phyloP scores from a whole-genome alignment of 2,888 invertebrate genomes.

The Lepidonotus clava region DNA sequence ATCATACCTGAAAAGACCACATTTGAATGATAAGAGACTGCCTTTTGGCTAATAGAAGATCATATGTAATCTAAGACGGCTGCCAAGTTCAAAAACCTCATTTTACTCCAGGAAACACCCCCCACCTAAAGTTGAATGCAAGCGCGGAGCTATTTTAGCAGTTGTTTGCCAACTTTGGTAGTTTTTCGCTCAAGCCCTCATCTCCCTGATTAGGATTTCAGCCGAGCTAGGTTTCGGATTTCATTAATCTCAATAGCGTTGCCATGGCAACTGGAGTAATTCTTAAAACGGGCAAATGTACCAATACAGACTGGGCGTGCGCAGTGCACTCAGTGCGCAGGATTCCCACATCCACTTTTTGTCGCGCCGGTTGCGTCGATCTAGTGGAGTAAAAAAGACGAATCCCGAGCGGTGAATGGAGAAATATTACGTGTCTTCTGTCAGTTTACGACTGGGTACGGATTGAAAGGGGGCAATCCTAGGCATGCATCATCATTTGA shows the following conservation, averaged over 20 bases:
- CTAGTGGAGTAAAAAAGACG: neutral
- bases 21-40: too few species aligned
- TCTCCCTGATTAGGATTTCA: slow-evolving; percentile 19
- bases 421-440: too few species aligned
- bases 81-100: too few species aligned
- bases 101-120: neutral
- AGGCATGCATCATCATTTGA: slow-evolving; percentile 11
- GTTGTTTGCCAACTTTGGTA: neutral
- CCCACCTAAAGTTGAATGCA: neutral
- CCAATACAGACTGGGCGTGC: neutral
- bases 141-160: slow-evolving; percentile 27
- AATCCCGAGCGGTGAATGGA: too few species aligned
- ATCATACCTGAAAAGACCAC: too few species aligned
- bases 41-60: too few species aligned
- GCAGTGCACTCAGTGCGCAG: neutral
- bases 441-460: neutral
- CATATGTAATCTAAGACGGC: too few species aligned
- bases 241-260: slow-evolving; percentile 28
- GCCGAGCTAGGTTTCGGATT: slow-evolving; percentile 11
- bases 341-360: neutral
- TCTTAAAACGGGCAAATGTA: slow-evolving; percentile 17
- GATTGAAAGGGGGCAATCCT: neutral
- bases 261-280: slow-evolving; percentile 18
- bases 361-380: neutral
- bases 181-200: slow-evolving; percentile 11